Percentiles rank a stretch among this genome's conserved stretches.
These are phyloP conservation scores for Halcyon badia DNA, from an alignment of 2,797 vertebrate genomes.

Conservation along the genomic window DNA sequence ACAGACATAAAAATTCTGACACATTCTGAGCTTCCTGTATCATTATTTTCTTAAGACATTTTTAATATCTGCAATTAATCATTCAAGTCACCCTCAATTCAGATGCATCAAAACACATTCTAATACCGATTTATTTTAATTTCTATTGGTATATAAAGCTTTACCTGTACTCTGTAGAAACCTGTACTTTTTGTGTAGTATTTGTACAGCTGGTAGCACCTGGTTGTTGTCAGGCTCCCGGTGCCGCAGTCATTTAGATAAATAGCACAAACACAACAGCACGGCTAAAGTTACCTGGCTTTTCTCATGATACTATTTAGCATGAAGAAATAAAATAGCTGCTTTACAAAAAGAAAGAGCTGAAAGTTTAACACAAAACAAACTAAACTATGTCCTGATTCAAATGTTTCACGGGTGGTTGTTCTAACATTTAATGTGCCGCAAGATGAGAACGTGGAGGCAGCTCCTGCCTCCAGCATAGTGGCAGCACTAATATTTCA, in stretches of 20 bases:
- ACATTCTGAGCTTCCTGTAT: neutral
- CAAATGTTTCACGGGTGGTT: rapidly evolving
- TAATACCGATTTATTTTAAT: neutral
- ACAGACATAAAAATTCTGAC: neutral
- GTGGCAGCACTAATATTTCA: rapidly evolving
- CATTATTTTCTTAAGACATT: neutral
- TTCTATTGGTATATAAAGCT: neutral
- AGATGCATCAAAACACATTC: neutral
- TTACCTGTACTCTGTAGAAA: neutral
- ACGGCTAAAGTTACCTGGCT: no score
- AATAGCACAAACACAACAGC: neutral
- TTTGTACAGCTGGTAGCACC: neutral
- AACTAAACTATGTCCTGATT: rapidly evolving
- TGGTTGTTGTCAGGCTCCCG: neutral
- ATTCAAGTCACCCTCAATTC: neutral
- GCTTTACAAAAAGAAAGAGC: neutral
- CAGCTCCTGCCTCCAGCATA: neutral
- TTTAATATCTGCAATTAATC: neutral
- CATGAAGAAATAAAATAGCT: rapidly evolving
- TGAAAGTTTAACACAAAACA: neutral
- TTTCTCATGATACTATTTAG: neutral
- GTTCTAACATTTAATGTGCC: rapidly evolving
- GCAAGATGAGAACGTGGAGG: rapidly evolving
- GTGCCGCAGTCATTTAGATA: rapidly evolving
- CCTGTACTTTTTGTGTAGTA: neutral